Evolutionary conservation across 1,140 invertebrate species (phyloP).

Genomic region (Artemia franciscana): DNA sequence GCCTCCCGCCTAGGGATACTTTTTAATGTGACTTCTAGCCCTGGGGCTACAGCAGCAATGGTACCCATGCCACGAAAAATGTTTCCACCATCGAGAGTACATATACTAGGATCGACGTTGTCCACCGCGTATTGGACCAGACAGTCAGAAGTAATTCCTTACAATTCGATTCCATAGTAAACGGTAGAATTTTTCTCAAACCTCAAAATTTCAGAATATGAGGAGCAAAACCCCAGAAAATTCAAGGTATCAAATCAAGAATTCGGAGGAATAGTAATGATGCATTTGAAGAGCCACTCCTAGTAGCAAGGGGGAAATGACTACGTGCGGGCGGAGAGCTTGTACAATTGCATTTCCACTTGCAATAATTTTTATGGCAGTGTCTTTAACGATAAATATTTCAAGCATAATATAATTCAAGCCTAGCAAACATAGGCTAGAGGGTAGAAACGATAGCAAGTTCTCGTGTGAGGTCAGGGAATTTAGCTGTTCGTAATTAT

Average conservation of each 20-base stretch:
- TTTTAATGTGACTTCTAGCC: neutral
- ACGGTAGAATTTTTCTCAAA: too few species aligned
- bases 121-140: slow-evolving; percentile 1
- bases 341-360: neutral
- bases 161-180: too few species aligned
- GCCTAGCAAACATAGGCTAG: neutral
- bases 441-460: too few species aligned
- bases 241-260: neutral
- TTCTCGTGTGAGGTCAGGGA: neutral
- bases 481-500: neutral
- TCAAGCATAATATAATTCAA: neutral
- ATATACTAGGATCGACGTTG: slow-evolving; percentile 13
- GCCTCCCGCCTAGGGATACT: neutral
- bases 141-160: too few species aligned
- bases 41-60: too few species aligned
- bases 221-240: too few species aligned
- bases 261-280: neutral
- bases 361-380: too few species aligned
- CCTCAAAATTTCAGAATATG: too few species aligned
- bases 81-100: too few species aligned
- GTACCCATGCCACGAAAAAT: slow-evolving; percentile 9
- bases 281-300: neutral
- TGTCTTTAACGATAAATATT: neutral
- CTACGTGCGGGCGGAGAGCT: neutral
- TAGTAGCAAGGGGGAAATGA: too few species aligned